Evolutionary conservation across 2,113 vertebrate species (phyloP), one percentile per base, ranked within the genome.

Genomic region (Rhipidura dahli): DNA sequence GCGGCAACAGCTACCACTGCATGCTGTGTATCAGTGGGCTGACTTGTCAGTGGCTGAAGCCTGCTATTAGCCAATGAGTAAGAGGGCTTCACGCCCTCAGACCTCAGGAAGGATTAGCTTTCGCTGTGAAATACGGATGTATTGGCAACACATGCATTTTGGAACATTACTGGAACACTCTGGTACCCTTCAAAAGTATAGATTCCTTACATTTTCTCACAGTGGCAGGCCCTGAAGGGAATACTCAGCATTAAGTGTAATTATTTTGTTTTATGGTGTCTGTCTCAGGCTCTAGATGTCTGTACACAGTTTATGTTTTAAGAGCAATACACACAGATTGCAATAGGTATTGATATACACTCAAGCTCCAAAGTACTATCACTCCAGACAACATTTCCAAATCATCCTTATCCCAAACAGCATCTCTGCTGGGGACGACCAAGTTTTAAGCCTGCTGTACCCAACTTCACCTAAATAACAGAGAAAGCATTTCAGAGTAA

Each of bases 31-130:
- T 95, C 91, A 84, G 17, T 8, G n/a, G 69, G 37, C 40, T 91
- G 89, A 91, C 69, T 93, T 96, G 84, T 79, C 93, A 91, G 73
- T 8, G 45, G 77, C 39, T 83, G 73, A 87, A 96, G 81, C 61
- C 84, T 89, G 87, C 89, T 90, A 95, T 89, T 95, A 96, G 71
- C 73, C 87, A 89, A 65, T 19, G 50, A 96, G 73, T 82, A 94
- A 84, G 53, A 39, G 6, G 40, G 53, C 35, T 91, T 69, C 66
- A 65, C 0, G 0, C 53, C 78, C 77, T 82, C 73, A 69, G 84
- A 89, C 69, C 78, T 69, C 14, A n/a, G 61, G 61, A 69, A 61
- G 20, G 63, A 77, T 88, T 37, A 64, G 53, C 59, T 89, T 93
- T 72, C 40, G 10, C 61, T 79, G 51, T 63, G 77, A 94, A 87